Evolutionary conservation across 2,888 invertebrate genomes (phyloP), one percentile per base, ranked within the genome.

Genomic region (Nycteola revayana): DNA sequence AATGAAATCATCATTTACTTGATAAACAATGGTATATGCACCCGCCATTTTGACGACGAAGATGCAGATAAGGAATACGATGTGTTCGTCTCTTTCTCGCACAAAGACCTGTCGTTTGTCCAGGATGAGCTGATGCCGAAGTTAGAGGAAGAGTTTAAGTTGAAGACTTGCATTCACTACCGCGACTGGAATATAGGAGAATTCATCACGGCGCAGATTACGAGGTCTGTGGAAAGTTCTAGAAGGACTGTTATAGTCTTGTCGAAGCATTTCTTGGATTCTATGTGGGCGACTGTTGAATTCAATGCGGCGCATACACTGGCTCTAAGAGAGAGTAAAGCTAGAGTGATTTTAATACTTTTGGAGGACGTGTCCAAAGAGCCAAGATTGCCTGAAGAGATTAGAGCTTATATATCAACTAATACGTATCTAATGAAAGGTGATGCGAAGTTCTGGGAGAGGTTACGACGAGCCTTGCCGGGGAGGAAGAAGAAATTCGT

Each of bases 401-500:
- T 92, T 49, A 89, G 91, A 0, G 49, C 60, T 0, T 95, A 95
- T 63, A 77, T 96, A 2, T 90, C 91, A 25, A 93, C 92, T 67
- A 95, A 95, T 59, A 96, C 95, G 0, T 96, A 95, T 52, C 87
- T 96, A 1, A 92, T 93, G 49, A 95, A 94, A 93, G 94, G 92
- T 0, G 95, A 96, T 57, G 92, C 92, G 0, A 92, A 93, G 91
- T 96, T 96, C 67, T 95, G 94, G 93, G 90, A 94, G 22, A 94
- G 93, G 57, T 71, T 96, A 9, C 84, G 91, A 10, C 94, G 93
- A 58, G 94, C 95, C 0, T 72, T 96, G 60, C 95, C 68, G 0
- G 18, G 27, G 11, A 34, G 28, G 2, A 20, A 32, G 0, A 36
- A 38, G 20, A 52, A 45, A 1, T 52, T 52, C 3, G 35, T 51